Percentiles rank a stretch among this genome's conserved stretches.
Conservation (phyloP, 2,888 invertebrate genomes). For the Coronaproctus castanopsis region DNA sequence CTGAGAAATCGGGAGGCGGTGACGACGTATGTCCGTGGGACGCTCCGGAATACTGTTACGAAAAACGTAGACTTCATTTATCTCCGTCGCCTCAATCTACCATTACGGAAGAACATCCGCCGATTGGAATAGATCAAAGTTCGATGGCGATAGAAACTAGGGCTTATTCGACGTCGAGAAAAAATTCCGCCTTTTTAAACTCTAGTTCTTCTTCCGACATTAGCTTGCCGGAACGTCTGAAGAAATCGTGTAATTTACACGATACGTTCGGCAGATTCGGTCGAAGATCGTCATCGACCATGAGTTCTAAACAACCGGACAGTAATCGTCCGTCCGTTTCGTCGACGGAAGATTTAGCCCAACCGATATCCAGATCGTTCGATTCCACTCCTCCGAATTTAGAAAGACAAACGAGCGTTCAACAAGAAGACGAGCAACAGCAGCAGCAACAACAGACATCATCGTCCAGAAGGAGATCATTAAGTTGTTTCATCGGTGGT, state of each 20-base stretch:
- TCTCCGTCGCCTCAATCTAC: slow-evolving; percentile 11
- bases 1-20: slow-evolving; percentile 16
- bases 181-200: slow-evolving; percentile 45
- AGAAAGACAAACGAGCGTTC: slow-evolving; percentile 18
- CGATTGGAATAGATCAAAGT: slow-evolving; percentile 21
- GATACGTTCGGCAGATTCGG: slow-evolving; percentile 22
- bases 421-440: slow-evolving; percentile 19
- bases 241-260: slow-evolving; percentile 15
- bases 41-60: slow-evolving; percentile 16
- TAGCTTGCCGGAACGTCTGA: slow-evolving; percentile 29
- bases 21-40: slow-evolving; percentile 42
- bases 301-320: slow-evolving; percentile 26
- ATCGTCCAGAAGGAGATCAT: neutral
- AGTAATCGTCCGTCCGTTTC: slow-evolving; percentile 24
- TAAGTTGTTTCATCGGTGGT: slow-evolving; percentile 17
- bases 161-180: slow-evolving; percentile 30
- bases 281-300: slow-evolving; percentile 29
- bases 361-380: slow-evolving; percentile 17
- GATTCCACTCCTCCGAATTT: slow-evolving; percentile 15
- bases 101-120: slow-evolving; percentile 12
- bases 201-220: slow-evolving; percentile 58
- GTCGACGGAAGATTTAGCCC: slow-evolving; percentile 29
- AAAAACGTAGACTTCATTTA: slow-evolving; percentile 5
- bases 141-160: no score
- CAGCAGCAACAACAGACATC: slow-evolving; percentile 15